phyloP scores from a whole-genome alignment of 2,888 invertebrate genomes.

The Cylloceria caligata region DNA sequence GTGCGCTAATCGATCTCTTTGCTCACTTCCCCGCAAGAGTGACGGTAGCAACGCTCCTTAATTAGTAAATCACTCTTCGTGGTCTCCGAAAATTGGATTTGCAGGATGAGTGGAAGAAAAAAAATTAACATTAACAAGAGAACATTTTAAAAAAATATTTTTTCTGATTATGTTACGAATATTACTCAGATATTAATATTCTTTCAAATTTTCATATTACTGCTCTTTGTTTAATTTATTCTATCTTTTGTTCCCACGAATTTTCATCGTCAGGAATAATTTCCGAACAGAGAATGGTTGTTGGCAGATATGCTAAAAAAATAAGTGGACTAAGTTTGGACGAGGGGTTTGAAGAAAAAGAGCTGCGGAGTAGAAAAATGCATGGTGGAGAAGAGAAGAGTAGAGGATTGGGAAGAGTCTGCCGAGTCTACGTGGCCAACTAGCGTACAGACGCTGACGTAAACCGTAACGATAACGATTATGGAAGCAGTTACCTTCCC shows the following conservation, averaged over 20 bases:
- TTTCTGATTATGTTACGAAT: neutral
- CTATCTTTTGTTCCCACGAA: neutral
- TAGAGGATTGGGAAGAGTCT: constrained; percentile 44
- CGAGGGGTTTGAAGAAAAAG: constrained; percentile 40
- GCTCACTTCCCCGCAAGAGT: no score
- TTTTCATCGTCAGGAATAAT: constrained; percentile 32
- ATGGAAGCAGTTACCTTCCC: constrained; percentile 82
- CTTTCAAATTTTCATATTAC: neutral
- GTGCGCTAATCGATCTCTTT: no score
- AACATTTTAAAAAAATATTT: neutral
- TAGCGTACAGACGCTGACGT: constrained; percentile 79
- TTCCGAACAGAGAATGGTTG: constrained; percentile 24
- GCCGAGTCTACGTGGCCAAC: constrained; percentile 56
- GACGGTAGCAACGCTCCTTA: no score
- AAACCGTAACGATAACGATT: constrained; percentile 85
- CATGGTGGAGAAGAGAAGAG: constrained; percentile 22
- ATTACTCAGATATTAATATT: neutral
- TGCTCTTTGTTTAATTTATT: neutral
- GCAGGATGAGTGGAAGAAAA: no score
- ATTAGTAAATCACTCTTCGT: no score
- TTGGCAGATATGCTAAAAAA: constrained; percentile 50
- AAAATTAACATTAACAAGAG: no score
- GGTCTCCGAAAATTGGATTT: no score
- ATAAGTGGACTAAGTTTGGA: constrained; percentile 45
- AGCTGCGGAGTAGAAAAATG: constrained; percentile 34